phyloP scores from a whole-genome alignment of 2,113 vertebrate genomes.

The Hippopotamus amphibius region DNA sequence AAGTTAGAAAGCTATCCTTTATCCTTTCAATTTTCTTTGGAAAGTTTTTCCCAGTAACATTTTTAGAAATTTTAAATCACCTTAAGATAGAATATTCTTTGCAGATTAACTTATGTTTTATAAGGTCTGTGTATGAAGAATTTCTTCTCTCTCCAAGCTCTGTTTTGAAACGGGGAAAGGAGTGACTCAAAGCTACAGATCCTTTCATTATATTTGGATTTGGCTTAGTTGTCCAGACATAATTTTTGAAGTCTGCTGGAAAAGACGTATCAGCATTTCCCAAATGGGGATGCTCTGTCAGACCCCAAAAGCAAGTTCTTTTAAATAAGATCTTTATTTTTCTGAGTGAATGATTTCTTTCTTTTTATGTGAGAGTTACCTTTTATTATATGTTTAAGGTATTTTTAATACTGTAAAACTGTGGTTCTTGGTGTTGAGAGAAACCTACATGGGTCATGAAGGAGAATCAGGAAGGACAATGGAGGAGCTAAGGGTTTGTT shows the following conservation, averaged over 20 bases:
- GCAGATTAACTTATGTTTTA: neutral
- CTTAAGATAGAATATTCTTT: slow-evolving; percentile 17
- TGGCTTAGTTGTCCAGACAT: neutral
- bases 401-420: slow-evolving; percentile 60
- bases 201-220: slow-evolving; percentile 50
- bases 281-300: slow-evolving; percentile 8
- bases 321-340: slow-evolving; percentile 49
- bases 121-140: neutral
- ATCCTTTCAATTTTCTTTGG: slow-evolving; percentile 44
- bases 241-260: slow-evolving; percentile 27
- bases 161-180: neutral
- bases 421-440: slow-evolving; percentile 42
- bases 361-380: slow-evolving; percentile 16
- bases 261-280: neutral
- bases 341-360: slow-evolving; percentile 32
- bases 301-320: neutral
- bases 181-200: slow-evolving; percentile 22
- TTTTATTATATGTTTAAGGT: slow-evolving; percentile 48
- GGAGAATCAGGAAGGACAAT: slow-evolving; percentile 17
- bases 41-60: slow-evolving; percentile 26
- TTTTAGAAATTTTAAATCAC: slow-evolving; percentile 43
- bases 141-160: neutral
- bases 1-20: slow-evolving; percentile 43
- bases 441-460: slow-evolving; percentile 19
- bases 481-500: slow-evolving; percentile 8